A percentile compares a stretch with the other conserved stretches of the same genome.
Evolutionary conservation across 1,140 invertebrate species (phyloP).

Genomic region (Chelonus insularis): DNA sequence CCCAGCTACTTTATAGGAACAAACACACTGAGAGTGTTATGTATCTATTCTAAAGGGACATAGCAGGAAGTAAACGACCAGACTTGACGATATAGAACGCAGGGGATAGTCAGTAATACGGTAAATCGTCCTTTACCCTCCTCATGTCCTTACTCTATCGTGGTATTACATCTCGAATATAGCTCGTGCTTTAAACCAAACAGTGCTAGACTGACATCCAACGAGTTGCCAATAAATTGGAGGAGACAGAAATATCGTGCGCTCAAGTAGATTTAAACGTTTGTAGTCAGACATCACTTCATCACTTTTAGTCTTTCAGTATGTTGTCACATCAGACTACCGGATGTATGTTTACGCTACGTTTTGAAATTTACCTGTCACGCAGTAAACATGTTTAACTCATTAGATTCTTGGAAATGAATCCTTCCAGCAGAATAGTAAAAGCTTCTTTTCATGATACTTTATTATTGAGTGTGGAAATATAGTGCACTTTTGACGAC

Average conservation of each 20-base stretch:
- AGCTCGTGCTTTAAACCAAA: not conserved
- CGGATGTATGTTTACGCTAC: constrained; percentile 1
- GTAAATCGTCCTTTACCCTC: not conserved
- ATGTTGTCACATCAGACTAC: not conserved
- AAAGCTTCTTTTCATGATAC: no score
- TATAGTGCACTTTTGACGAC: no score
- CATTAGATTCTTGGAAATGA: no score
- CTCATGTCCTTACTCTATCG: not conserved
- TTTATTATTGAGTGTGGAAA: no score
- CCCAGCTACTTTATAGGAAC: no score
- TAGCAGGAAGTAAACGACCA: no score
- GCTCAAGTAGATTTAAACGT: constrained; percentile 8
- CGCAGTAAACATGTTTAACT: no score
- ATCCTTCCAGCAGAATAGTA: no score
- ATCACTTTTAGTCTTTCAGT: not conserved
- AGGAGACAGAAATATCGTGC: not conserved
- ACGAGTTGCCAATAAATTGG: constrained; percentile 6
- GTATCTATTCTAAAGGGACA: no score
- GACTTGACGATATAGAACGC: no score
- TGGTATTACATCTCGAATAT: not conserved
- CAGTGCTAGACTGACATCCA: constrained; percentile 7
- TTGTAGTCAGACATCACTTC: constrained; percentile 5
- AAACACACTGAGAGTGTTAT: no score
- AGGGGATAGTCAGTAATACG: not conserved
- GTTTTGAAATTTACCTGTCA: no score